Evolutionary conservation across 2,113 vertebrate genomes (phyloP), one percentile per base, ranked within the genome.

Genomic region (Engraulis encrasicolus): DNA sequence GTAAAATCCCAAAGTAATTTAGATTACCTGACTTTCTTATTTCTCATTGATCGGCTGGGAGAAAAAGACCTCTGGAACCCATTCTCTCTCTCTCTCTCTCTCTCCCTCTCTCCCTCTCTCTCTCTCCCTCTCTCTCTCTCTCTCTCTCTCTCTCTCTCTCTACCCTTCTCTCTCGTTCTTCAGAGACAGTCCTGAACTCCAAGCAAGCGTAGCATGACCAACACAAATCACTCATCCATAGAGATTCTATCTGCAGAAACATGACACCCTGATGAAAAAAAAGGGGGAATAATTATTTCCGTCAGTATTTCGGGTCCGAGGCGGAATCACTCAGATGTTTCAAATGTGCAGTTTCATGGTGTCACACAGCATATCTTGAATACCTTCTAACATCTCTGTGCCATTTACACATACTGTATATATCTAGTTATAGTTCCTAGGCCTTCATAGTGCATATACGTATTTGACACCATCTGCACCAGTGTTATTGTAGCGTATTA

Each of bases 11-110:
- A 50, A 81, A 81, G 27, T 78, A 81, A 83, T 49, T 81, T 37
- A 6, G 31, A 49, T 83, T 71, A 82, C 58, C 48, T 80, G 36
- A 48, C 49, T 74, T 50, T 31, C 20, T 80, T 52, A 85, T 85
- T 83, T 87, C 77, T 52, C 86, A 84, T 82, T 80, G 77, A 85
- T 87, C 79, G 48, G n/a, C n/a, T n/a, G n/a, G 37, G 79, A 40
- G 37, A 74, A 34, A 74, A 74, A 74, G 66, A 74, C 66, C 66
- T 71, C 61, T 74, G 66, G 34, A 74, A 74, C 66, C n/a, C 27
- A 36, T 34, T 74, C 66, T 74, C 34, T 74, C 27, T 74, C 27
- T 74, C 66, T n/a, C n/a, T 74, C 66, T 74, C 34, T 74, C 27
- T 74, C 27, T 74, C 66, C n/a, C 66, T 74, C 34, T 74, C 27